Percentiles rank a stretch among this genome's conserved stretches.
phyloP scores from a whole-genome alignment of 2,888 invertebrate genomes.

The Ecdyonurus torrentis region DNA sequence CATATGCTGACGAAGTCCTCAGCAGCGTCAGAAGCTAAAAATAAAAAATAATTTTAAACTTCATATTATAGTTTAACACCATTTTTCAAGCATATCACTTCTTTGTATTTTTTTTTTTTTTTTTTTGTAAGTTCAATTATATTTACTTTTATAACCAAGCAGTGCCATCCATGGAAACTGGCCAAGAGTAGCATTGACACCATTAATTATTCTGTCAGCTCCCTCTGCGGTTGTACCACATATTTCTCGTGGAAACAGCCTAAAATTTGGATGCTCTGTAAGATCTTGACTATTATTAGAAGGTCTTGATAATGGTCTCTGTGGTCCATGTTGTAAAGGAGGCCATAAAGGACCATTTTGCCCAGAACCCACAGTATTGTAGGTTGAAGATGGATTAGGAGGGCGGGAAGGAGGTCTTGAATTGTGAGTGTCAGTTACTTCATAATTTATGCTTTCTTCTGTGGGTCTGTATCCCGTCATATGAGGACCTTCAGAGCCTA shows the following conservation, averaged over 20 bases:
- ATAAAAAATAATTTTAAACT: not conserved
- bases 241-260: conserved; percentile 2
- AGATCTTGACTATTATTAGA: not conserved
- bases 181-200: conserved; percentile 11
- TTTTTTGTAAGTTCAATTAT: not conserved
- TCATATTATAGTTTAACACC: not conserved
- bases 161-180: conserved; percentile 16
- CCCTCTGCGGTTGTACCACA: conserved; percentile 9
- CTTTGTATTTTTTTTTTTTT: not conserved
- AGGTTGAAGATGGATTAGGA: not conserved
- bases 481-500: not conserved
- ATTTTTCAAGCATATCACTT: not conserved
- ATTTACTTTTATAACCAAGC: conserved; percentile 3
- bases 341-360: not conserved
- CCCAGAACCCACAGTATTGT: not conserved
- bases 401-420: not conserved
- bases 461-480: not conserved
- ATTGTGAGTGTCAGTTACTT: not conserved
- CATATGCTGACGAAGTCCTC: conserved; percentile 8
- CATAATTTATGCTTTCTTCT: not conserved
- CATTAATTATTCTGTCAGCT: conserved; percentile 9
- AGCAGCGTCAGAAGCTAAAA: not conserved
- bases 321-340: not conserved
- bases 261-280: conserved; percentile 1
- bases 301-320: not conserved